These are phyloP conservation scores for Lutra lutra DNA, from an alignment of 2,797 vertebrate species.

Conservation along the genomic window DNA sequence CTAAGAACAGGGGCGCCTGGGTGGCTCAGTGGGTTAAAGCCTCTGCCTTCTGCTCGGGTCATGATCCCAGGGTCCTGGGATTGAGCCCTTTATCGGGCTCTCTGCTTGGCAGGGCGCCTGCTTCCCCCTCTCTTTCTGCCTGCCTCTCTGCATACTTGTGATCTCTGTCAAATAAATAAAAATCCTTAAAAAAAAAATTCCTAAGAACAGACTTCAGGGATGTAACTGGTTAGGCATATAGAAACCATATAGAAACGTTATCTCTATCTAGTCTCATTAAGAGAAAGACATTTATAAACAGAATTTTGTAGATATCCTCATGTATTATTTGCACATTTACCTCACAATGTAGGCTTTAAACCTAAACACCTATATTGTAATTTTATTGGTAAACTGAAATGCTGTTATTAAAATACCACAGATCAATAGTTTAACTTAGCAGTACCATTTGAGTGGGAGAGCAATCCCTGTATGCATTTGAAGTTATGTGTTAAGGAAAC, in stretches of 20 bases:
- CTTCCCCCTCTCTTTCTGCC: too few relatives aligned
- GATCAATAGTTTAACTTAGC: slow-evolving; percentile 51
- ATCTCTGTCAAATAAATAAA: too few relatives aligned
- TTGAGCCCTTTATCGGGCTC: too few relatives aligned
- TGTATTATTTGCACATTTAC: not conserved
- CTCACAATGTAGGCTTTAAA: not conserved
- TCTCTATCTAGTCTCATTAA: not conserved
- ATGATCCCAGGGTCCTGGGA: too few relatives aligned
- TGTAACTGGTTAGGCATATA: not conserved
- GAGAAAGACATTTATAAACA: not conserved
- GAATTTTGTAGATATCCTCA: not conserved
- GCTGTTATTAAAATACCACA: not conserved
- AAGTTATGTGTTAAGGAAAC: slow-evolving; percentile 17
- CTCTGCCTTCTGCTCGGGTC: too few relatives aligned
- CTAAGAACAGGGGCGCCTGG: not conserved
- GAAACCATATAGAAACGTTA: not conserved
- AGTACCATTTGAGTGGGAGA: not conserved
- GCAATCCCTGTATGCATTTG: not conserved
- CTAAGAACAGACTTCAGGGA: not conserved
- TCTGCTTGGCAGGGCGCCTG: too few relatives aligned
- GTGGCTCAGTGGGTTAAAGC: too few relatives aligned
- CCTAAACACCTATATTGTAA: not conserved
- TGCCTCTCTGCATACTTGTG: too few relatives aligned
- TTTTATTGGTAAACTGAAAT: slow-evolving; percentile 45
- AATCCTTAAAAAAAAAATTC: not conserved